Evolutionary conservation across 1,140 invertebrate genomes (phyloP).

Genomic region (Zaprionus camerounensis): DNA sequence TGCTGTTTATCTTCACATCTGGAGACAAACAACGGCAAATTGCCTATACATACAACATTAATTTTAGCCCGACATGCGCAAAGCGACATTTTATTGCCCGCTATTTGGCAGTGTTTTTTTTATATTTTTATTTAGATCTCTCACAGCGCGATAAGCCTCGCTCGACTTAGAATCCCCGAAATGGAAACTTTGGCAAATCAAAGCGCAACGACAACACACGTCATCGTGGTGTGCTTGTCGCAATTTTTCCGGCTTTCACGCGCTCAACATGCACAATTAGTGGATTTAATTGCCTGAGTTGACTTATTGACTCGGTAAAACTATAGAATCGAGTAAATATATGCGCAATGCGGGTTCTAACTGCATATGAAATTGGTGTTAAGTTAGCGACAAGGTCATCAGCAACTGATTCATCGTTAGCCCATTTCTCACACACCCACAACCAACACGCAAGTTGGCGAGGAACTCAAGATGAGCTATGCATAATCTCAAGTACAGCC

Average conservation of each 20-base stretch:
- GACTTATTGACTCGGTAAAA: slow-evolving; percentile 44
- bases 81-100: slow-evolving; percentile 57
- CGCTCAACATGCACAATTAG: slow-evolving; percentile 34
- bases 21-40: slow-evolving; percentile 19
- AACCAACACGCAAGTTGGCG: background rate
- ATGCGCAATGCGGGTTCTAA: background rate
- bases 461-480: slow-evolving; percentile 32
- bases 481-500: slow-evolving; percentile 71
- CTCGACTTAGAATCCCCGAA: slow-evolving; percentile 13
- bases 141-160: slow-evolving; percentile 52
- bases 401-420: slow-evolving; percentile 18
- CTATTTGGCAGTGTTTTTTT: slow-evolving; percentile 13
- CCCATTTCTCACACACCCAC: slow-evolving; percentile 31
- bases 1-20: slow-evolving; percentile 9
- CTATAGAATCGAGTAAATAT: slow-evolving; percentile 4
- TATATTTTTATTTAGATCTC: background rate
- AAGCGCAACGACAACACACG: background rate
- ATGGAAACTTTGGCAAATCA: slow-evolving; percentile 63
- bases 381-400: slow-evolving; percentile 26
- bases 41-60: slow-evolving; percentile 39
- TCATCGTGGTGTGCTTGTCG: background rate
- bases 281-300: slow-evolving; percentile 47
- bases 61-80: slow-evolving; percentile 50
- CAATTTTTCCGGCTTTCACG: slow-evolving; percentile 54
- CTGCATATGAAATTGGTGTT: slow-evolving; percentile 13